These are phyloP conservation scores for Gadopsis bispinosus DNA, from an alignment of 2,797 vertebrate genomes.

Conservation along the genomic window DNA sequence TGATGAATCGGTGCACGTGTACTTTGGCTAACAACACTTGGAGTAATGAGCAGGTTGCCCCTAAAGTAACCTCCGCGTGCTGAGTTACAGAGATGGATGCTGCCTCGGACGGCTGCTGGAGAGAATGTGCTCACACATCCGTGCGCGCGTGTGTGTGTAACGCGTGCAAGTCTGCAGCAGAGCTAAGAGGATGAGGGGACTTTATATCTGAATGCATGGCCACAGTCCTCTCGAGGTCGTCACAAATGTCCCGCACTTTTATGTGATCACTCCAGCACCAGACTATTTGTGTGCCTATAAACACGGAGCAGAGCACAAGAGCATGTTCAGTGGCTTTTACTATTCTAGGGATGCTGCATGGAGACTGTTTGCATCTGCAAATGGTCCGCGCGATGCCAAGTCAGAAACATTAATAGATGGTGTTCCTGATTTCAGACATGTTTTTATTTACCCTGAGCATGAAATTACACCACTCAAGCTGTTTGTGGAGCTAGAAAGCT, in stretches of 20 bases:
- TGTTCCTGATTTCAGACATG: conserved; percentile 63
- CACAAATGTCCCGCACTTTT: conserved; percentile 45
- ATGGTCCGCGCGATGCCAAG: conserved; percentile 60
- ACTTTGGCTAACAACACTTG: conserved; percentile 80
- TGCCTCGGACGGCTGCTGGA: conserved; percentile 14
- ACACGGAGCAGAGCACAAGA: conserved; percentile 49
- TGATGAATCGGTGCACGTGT: conserved; percentile 69
- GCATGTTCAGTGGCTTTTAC: conserved; percentile 58
- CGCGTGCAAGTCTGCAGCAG: conserved; percentile 7
- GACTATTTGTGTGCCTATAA: conserved; percentile 64
- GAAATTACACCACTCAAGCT: conserved; percentile 75
- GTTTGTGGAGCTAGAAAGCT: conserved; percentile 60
- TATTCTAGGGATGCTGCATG: conserved; percentile 44
- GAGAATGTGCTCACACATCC: background rate
- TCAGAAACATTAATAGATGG: conserved; percentile 64
- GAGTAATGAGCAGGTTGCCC: conserved; percentile 84
- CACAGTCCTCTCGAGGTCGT: conserved; percentile 40
- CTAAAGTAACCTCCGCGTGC: conserved; percentile 74
- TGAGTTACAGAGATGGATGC: conserved; percentile 76
- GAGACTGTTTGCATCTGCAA: conserved; percentile 70
- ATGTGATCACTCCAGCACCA: conserved; percentile 38
- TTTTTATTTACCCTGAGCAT: conserved; percentile 74
- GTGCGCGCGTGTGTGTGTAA: conserved; percentile 9
- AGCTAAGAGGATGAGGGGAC: conserved; percentile 10
- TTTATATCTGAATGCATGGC: conserved; percentile 38